Percentiles rank a stretch among this genome's conserved stretches.
These are phyloP conservation scores for Sebastiscus tertius DNA, from an alignment of 2,797 vertebrate species.

Conservation along the genomic window DNA sequence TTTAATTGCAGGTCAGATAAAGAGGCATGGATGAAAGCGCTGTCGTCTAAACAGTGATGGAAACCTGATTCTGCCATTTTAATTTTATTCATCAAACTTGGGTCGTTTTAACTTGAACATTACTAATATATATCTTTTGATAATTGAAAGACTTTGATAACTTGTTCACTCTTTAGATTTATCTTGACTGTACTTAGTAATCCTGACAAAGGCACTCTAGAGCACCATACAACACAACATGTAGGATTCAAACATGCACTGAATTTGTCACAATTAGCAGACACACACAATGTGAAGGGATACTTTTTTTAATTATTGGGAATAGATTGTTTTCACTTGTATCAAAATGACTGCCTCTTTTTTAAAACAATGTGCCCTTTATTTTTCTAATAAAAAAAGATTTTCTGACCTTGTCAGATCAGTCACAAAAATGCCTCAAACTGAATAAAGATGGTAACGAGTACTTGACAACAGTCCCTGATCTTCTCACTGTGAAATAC, in stretches of 20 bases:
- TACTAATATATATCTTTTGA: background rate
- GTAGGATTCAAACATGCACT: background rate
- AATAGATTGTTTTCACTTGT: background rate
- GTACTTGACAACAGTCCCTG: background rate
- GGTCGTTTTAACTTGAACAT: background rate
- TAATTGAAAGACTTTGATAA: background rate
- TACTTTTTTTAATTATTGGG: background rate
- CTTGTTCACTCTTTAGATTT: background rate
- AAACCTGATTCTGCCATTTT: background rate
- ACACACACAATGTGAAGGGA: background rate
- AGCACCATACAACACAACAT: background rate
- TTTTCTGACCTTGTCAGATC: background rate
- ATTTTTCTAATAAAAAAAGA: background rate
- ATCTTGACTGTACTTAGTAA: background rate
- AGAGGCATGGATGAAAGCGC: slow-evolving; percentile 67
- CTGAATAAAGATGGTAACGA: background rate
- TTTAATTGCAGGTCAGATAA: slow-evolving; percentile 63
- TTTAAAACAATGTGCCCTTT: background rate
- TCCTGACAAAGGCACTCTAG: background rate
- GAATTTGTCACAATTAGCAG: background rate
- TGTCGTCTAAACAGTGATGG: slow-evolving; percentile 40
- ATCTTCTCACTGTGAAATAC: background rate
- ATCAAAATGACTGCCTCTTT: background rate
- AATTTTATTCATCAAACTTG: background rate
- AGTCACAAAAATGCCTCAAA: background rate